These are phyloP conservation scores for Paedocypris micromegethes DNA, from an alignment of 2,797 vertebrate genomes.

Conservation along the genomic window DNA sequence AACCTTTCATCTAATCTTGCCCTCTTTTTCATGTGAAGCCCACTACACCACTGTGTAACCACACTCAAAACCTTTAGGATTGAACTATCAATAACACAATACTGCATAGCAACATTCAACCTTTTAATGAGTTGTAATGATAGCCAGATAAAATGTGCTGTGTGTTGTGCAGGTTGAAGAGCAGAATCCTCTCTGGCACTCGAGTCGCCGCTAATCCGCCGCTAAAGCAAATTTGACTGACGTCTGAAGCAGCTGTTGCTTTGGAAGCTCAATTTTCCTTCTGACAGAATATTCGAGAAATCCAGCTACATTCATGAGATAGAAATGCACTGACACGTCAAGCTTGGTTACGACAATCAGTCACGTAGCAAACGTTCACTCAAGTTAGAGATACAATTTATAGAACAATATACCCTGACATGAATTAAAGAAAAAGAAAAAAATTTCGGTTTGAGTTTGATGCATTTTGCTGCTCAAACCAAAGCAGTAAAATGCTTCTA, in stretches of 20 bases:
- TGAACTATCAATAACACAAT: slow-evolving; percentile 1
- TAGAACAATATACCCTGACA: too few species aligned
- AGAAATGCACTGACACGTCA: slow-evolving; percentile 11
- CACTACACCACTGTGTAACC: neutral
- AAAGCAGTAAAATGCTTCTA: too few species aligned
- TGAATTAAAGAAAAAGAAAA: too few species aligned
- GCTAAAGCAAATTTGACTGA: slow-evolving; percentile 53
- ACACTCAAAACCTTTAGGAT: slow-evolving; percentile 3
- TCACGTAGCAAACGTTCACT: neutral
- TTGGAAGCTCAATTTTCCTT: slow-evolving; percentile 12
- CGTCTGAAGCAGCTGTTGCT: slow-evolving; percentile 56
- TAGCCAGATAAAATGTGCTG: slow-evolving; percentile 6
- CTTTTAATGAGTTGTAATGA: slow-evolving; percentile 23
- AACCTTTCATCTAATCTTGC: too few species aligned
- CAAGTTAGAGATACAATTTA: too few species aligned
- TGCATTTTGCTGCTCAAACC: too few species aligned
- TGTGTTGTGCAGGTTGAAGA: slow-evolving; percentile 12
- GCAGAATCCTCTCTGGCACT: slow-evolving; percentile 37
- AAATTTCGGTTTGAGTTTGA: neutral
- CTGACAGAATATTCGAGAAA: slow-evolving; percentile 27
- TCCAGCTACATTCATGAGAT: slow-evolving; percentile 19
- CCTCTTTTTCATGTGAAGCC: too few species aligned
- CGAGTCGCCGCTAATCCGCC: slow-evolving; percentile 60
- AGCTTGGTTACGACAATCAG: neutral
- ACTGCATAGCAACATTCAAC: slow-evolving; percentile 17